Percentiles rank a stretch among this genome's conserved stretches.
These are phyloP conservation scores for Rhinoraja longicauda DNA, from an alignment of 2,797 vertebrate genomes.

Conservation along the genomic window DNA sequence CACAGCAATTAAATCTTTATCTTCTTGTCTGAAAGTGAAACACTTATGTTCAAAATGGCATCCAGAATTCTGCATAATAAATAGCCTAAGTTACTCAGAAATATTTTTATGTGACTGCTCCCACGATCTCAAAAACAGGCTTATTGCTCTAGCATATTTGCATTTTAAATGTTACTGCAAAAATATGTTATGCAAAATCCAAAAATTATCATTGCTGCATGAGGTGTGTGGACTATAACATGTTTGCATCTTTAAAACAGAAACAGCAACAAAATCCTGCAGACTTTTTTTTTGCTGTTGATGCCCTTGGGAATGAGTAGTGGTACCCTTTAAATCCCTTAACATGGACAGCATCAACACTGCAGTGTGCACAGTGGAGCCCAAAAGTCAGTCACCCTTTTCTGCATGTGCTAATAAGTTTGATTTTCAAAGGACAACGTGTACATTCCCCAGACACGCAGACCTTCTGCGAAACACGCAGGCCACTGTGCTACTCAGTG, in stretches of 20 bases:
- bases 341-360: slow-evolving; percentile 50
- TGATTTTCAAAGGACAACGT: slow-evolving; percentile 70
- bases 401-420: slow-evolving; percentile 69
- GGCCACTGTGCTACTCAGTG: slow-evolving; percentile 66
- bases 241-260: neutral
- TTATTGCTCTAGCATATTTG: neutral
- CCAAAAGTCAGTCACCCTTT: slow-evolving; percentile 68
- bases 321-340: slow-evolving; percentile 49
- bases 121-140: neutral
- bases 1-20: neutral
- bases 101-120: neutral
- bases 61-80: neutral
- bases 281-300: neutral
- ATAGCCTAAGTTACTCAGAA: neutral
- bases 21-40: neutral
- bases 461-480: slow-evolving; percentile 64
- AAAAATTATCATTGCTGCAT: neutral
- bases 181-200: neutral
- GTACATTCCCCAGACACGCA: slow-evolving; percentile 68
- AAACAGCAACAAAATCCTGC: neutral
- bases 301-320: slow-evolving; percentile 44
- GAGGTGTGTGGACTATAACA: neutral
- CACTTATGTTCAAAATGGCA: neutral
- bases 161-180: slow-evolving; percentile 2
- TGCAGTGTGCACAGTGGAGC: slow-evolving; percentile 50